Base-by-base conservation (phyloP, 1,140 invertebrate species). In the Eupristina koningsbergeri region DNA sequence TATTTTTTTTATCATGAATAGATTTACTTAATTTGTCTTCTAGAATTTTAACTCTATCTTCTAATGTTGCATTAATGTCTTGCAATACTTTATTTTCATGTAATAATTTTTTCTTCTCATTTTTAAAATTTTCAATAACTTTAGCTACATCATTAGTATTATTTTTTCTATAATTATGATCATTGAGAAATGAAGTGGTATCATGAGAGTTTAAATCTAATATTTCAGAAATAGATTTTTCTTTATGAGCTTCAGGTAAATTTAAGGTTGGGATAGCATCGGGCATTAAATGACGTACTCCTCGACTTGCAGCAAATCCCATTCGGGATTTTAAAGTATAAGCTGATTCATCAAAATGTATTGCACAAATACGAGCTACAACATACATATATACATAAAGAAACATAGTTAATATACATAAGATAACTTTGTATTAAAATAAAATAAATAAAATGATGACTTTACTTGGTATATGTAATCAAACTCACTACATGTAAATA, bases 1-100 rank as follows among this genome's bases (percentile, higher is more conserved):
- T 71, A 41, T 26, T 41, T 41, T 71, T 71, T 41, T 71, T 71
- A 71, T 71, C 67, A 41, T 71, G 67, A 41, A 71, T n/a, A 71
- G 67, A 71, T n/a, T 71, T 41, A 11, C 22, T 41, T 71, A 71
- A 41, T 71, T 71, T 71, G 41, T 41, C 39, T 71, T 71, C 67
- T 41, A 71, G 36, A 11, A 41, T 41, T n/a, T 71, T 71, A 0
- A 71, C 13, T 41, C 67, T 39, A 41, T 71, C 67, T 71, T 71
- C 67, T 41, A 71, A 41, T 41, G 67, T 71, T 41, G 67, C 67
- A 71, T 71, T 71, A n/a, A 71, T 71, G 15, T 71, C 67, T 41
- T 71, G 67, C 41, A 71, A n/a, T n/a, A 71, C 67, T 71, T 71
- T 71, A 26, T 71, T 71, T 71, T 71, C 36, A 41, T 71, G 67